Evolutionary conservation across 2,888 invertebrate genomes (phyloP), one percentile per base, ranked within the genome.

Genomic region (Meloe dianella): DNA sequence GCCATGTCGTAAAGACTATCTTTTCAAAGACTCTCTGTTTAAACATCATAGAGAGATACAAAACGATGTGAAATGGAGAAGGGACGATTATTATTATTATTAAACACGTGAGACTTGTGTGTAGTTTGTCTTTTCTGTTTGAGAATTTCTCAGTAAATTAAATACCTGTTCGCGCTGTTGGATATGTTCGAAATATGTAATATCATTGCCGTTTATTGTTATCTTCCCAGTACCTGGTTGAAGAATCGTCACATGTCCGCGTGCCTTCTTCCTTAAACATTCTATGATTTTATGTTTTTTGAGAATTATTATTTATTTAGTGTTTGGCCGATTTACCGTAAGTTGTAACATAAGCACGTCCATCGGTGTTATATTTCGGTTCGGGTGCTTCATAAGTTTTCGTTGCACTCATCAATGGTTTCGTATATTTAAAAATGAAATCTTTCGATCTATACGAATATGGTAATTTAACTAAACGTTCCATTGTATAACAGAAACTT

Each of bases 181-280:
- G 6, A 89, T 80, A 74, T 89, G 85, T 30, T 87, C 82, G 81
- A 97, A 97, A 81, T 93, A 95, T 8, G 88, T 87, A 35, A 96
- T 87, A 79, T 92, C 91, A 78, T 89, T 80, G 5, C 91, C 93
- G 84, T 97, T 97, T 63, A 97, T 92, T 30, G 85, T 87, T 63
- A 97, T 88, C 79, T 90, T 88, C 2, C 98, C 97, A 60, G 91
- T 90, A 14, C 98, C 97, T 24, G 95, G 92, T 12, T 89, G 89
- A 68, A 86, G 87, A 9, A 97, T 85, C n/a, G 91, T 94, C 0
- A 97, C 95, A 81, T 89, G 87, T 1, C 92, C 96, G 74, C 88
- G 85, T 0, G 93, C 89, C 66, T 85, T 84, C 83, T 94, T 95
- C 68, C 93, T 87, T 63, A 88, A 81, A 79, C 92, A 92, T 83